phyloP scores from a whole-genome alignment of 2,888 invertebrate species.

The Xanthia togata region DNA sequence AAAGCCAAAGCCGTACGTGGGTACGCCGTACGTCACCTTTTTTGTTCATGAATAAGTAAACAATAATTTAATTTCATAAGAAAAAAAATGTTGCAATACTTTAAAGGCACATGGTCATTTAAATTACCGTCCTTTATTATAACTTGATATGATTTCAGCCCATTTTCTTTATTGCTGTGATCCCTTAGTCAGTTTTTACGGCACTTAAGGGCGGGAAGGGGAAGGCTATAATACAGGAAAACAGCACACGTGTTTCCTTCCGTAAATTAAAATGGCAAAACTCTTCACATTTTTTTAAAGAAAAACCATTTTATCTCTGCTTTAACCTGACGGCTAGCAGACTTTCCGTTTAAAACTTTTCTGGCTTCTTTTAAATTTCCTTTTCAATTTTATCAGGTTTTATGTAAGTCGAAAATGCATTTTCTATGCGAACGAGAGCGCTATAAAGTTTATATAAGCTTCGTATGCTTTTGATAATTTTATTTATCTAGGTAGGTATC shows the following conservation, averaged over 20 bases:
- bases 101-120: not conserved
- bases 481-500: not conserved
- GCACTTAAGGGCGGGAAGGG: not conserved
- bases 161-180: conserved; percentile 21
- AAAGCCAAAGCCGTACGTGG: too few species aligned
- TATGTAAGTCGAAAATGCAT: conserved; percentile 51
- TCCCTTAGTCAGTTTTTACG: conserved; percentile 10
- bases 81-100: not conserved
- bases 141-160: conserved; percentile 1
- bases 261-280: not conserved
- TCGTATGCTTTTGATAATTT: not conserved
- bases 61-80: too few species aligned
- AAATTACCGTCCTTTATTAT: not conserved
- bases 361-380: conserved; percentile 50
- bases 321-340: conserved; percentile 40
- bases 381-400: conserved; percentile 54
- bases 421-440: conserved; percentile 37
- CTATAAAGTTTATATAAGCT: conserved; percentile 18
- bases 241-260: not conserved
- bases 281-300: conserved; percentile 1
- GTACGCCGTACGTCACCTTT: too few species aligned
- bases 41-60: too few species aligned
- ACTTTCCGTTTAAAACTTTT: conserved; percentile 51
- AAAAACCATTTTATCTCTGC: conserved; percentile 31
- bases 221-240: not conserved